phyloP scores from a whole-genome alignment of 1,140 invertebrate species.

The Pollicipes pollicipes region DNA sequence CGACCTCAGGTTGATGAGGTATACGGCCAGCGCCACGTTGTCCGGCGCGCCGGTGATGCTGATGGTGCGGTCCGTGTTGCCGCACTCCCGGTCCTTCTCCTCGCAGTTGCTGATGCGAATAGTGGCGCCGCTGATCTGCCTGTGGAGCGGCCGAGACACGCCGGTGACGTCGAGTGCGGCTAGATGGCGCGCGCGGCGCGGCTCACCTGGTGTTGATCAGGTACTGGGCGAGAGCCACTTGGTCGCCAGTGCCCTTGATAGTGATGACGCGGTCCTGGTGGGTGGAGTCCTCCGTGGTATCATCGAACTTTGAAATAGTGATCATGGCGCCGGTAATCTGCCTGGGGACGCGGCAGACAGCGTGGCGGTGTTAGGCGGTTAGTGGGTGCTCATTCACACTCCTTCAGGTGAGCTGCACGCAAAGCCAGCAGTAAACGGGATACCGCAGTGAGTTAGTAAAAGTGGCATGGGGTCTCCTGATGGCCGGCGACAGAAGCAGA shows the following conservation, averaged over 20 bases:
- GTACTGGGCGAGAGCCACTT: conserved; percentile 90
- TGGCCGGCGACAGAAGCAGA: no score
- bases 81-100: conserved; percentile 65
- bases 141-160: conserved; percentile 17
- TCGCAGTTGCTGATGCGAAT: conserved; percentile 95
- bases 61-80: conserved; percentile 81
- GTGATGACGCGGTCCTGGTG: conserved; percentile 89
- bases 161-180: background rate
- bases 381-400: no score
- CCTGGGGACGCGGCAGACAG: conserved; percentile 30
- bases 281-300: conserved; percentile 55
- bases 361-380: no score
- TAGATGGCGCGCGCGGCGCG: background rate
- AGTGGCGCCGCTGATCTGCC: conserved; percentile 90
- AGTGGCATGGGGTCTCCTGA: no score
- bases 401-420: no score
- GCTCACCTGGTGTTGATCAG: conserved; percentile 93
- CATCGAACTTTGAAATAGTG: conserved; percentile 93
- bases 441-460: no score
- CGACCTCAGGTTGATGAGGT: conserved; percentile 95
- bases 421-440: no score
- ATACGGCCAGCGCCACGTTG: conserved; percentile 84
- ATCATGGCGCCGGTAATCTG: conserved; percentile 97
- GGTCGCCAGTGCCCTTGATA: conserved; percentile 89
- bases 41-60: conserved; percentile 90